Evolutionary conservation across 2,113 vertebrate genomes (phyloP), one percentile per base, ranked within the genome.

Genomic region (Microtus montanus): DNA sequence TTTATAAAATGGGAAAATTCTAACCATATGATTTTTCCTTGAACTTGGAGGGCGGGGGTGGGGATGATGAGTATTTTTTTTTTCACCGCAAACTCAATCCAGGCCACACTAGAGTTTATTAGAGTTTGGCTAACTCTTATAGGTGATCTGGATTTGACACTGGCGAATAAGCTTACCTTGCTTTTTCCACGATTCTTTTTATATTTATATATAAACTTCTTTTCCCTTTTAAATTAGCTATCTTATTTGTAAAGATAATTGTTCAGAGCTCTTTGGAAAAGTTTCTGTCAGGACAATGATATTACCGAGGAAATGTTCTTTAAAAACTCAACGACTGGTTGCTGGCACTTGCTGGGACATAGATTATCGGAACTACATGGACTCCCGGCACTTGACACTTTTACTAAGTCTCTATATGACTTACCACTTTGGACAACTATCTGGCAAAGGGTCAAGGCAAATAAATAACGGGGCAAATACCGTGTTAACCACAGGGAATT

Each of bases 401-500:
- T 87, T 52, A 70, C 84, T 61, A 80, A 96, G 84, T 87, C 35
- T 91, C 89, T 54, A 5, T 88, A 74, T 85, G 87, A 92, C 93
- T 83, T 87, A 91, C 83, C 93, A 91, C 54, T 82, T 49, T 90
- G 30, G 49, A 71, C 90, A 90, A 75, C 38, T n/a, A 58, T 47
- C 87, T 93, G 92, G 93, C 90, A 78, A 86, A 90, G 30, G 71
- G 73, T 97, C 90, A 90, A 96, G 85, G 77, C 80, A 94, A 95
- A 92, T 80, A 87, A 95, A 96, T 73, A 90, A 17, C 14, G 35
- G n/a, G 52, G 92, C 74, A 66, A 87, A 91, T 87, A 19, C 83
- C 35, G 5, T 14, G 14, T 90, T 87, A 78, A 47, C 71, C 71
- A 44, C 84, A 83, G 77, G 38, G 73, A 74, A 86, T 26, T 26